Base-by-base conservation (phyloP, 1,140 invertebrate genomes). In the Teleogryllus occipitalis region DNA sequence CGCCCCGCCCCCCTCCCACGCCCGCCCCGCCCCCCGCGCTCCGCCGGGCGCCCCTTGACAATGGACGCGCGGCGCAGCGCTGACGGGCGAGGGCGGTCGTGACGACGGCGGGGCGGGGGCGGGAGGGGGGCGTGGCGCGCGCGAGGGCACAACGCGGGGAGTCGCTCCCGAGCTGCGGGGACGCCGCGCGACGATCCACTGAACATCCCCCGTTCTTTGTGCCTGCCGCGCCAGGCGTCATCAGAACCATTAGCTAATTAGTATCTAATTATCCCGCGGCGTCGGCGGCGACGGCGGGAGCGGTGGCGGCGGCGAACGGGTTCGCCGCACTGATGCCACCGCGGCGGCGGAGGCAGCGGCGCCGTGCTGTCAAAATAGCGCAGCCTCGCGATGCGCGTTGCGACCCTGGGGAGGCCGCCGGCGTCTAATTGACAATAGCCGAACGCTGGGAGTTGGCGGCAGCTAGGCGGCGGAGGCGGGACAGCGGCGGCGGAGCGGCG, bases 191-290 rank as follows among this genome's bases (percentile, higher is more conserved):
- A 39, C 27, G 2, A 65, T 14, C 54, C 10, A 65, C 18, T 18
- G 10, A 14, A 65, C 54, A 65, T 39, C 54, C 54, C 54, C 54
- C 18, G 54, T 65, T 65, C 54, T 65, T 65, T 65, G 54, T 65
- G 54, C 54, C 54, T 18, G 18, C 54, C 54, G 54, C 54, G 18
- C 10, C 54, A 65, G 54, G 54, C 54, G 54, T 65, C 54, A 65
- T 65, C 54, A 18, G 54, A 65, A 65, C 54, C 54, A 65, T 65
- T 65, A 65, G 54, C 54, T 65, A 65, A 65, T 65, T 65, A 65
- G 54, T 65, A 65, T 65, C 54, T 65, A 65, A 65, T 65, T 65
- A 65, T 65, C 54, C 54, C 54, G 54, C 18, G 54, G 54, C 18
- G 10, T 3, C 54, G 54, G 54, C 18, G 54, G 18, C 2, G 7